Evolutionary conservation across 2,888 invertebrate species (phyloP), one percentile per base, ranked within the genome.

Genomic region (Cybosia mesomella): DNA sequence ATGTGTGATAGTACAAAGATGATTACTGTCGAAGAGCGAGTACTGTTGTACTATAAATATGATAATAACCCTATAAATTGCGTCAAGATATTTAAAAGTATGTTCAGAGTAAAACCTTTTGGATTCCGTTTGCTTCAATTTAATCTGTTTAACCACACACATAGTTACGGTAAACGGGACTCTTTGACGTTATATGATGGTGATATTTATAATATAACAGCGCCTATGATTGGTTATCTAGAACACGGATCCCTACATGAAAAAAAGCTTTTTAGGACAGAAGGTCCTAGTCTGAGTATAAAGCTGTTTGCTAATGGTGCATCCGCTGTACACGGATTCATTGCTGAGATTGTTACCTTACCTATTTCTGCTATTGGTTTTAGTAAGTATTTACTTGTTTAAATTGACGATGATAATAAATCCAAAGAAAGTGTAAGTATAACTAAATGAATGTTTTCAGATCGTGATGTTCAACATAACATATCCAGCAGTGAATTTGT

Each of bases 1-100:
- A 98, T 99, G 79, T 99, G 99, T 89, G 98, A 99, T 86, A 98
- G 99, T 1, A 97, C 97, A 66, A 99, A 99, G 93, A 97, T 98
- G 87, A 96, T 99, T 21, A 96, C 96, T 2, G 96, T 99, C 1
- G 98, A 98, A 88, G 98, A 99, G 86, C 95, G 99, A 60, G 96
- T 99, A 8, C 91, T 99, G 0, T 88, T 99, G 24, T 99, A 99
- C 88, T 99, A 99, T 91, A 99, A 99, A 89, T 99, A 99, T 85
- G 98, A 99, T 85, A 99, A 99, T 81, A 97, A 97, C 88, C 98
- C 99, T 0, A 98, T 99, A 0, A 99, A 99, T 87, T 99, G 99
- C 87, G 98, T 99, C 0, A 99, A 99, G 91, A 98, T 99, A 79
- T 99, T 99, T 88, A 97, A 97, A 67, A 98, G 98, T 72, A 96